Base-by-base conservation (phyloP, 1,140 invertebrate genomes). In the Drosophila malerkotliana region DNA sequence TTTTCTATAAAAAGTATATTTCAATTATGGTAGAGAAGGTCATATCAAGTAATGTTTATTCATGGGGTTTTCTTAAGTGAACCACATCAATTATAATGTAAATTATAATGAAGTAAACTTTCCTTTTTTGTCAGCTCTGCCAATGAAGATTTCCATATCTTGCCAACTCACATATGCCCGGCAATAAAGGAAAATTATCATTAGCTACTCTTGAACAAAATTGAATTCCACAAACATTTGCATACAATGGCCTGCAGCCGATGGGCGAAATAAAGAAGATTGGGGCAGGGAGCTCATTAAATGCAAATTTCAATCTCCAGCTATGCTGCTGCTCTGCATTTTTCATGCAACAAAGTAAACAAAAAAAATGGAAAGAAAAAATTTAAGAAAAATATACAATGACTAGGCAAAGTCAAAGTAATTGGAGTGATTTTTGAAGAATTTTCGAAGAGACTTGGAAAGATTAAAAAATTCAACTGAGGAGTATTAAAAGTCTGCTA, bases 201-300 rank as follows among this genome's bases (percentile, higher is more conserved):
- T 81, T 78, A 81, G 69, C 74, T 80, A 14, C 69, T 66, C 39
- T 53, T 77, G 52, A 62, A 41, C 53, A 59, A 83, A 79, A 77
- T 77, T 77, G 56, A 84, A 84, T 78, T 82, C 59, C 66, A 81
- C 74, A 72, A 60, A 73, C 51, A 85, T 85, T 85, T 85, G 76
- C 82, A 85, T 85, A 85, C 82, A 85, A 85, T 82, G 77, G 66
- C 28, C 34, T 12, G 34, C 32, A 4, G 34, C 12, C 10, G 34
- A 12, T 48, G 18, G 7, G 4, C 30, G 24, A 39, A 39, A 55
- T 47, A 30, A 49, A 64, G 37, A 41, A 21, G 74, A 62, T 44
- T 37, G 63, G 26, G 37, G 34, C 10, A 28, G 28, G 55, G 30
- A 80, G 71, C 82, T 82, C 82, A 85, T 85, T 82, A 85, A 78